Evolutionary conservation across 2,888 invertebrate genomes (phyloP), one percentile per base, ranked within the genome.

Genomic region (Ariolimax columbianus): DNA sequence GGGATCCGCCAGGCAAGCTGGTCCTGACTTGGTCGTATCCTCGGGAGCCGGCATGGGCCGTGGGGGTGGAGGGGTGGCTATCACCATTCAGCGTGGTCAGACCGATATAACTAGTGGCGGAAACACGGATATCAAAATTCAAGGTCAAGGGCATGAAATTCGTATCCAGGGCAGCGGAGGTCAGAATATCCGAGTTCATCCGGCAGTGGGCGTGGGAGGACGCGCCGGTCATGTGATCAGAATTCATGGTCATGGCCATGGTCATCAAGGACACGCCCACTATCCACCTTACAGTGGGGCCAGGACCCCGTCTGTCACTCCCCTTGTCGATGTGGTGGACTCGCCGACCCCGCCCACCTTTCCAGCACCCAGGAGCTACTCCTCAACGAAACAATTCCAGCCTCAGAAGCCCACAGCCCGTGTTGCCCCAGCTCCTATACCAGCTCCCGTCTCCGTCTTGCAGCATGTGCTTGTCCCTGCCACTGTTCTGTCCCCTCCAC

Each of bases 401-500:
- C 72, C 84, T 2, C 79, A 84, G 47, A 84, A 84, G n/a, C 84
- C 84, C 3, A 84, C 84, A 59, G 84, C 84, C 1, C 72, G 84
- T 14, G 84, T 84, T 6, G 79, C 84, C 6, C 84, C 84, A 1
- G 79, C 79, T 11, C 84, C 84, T 23, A 43, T 43, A 4, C 72
- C 84, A 7, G 7, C 77, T 63, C 55, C 36, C 14, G 70, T 78
- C 38, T 23, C n/a, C 9, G 40, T 38, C 38, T 43, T 33, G 6
- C 43, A 63, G 63, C 38, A 23, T 30, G 59, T 59, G 4, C 40
- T 33, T 6, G 11, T 38, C 80, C 73, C 84, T 23, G 43, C 73
- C 40, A 72, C 73, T 33, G 73, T 47, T 17, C 70, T 43, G 63
- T 82, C 75, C 51, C 75, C 82, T 59, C 82, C 73, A 40, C 78